Evolutionary conservation across 2,113 vertebrate species (phyloP).

Genomic region (Leucopsar rothschildi): DNA sequence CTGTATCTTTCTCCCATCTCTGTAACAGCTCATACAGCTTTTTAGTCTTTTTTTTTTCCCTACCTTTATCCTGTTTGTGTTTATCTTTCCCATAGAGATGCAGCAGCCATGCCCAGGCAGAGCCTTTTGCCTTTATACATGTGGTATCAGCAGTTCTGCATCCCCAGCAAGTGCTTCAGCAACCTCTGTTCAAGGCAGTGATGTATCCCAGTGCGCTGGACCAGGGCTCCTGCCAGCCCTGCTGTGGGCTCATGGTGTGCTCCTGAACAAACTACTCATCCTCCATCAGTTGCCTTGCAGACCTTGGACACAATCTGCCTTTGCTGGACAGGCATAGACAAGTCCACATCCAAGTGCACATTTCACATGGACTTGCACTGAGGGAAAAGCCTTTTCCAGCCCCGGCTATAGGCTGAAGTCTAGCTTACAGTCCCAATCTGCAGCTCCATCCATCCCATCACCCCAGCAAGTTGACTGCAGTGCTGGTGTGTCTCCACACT

Average conservation of each 20-base stretch:
- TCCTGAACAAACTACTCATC: background rate
- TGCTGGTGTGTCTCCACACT: background rate
- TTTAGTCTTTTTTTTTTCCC: background rate
- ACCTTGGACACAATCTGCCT: fast-evolving
- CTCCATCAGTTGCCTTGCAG: background rate
- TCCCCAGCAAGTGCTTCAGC: background rate
- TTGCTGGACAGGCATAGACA: fast-evolving
- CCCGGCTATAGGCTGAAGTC: background rate
- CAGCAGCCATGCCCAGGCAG: background rate
- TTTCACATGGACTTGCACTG: background rate
- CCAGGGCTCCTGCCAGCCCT: background rate
- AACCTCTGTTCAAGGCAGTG: background rate
- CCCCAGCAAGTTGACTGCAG: background rate
- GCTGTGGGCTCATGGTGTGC: fast-evolving
- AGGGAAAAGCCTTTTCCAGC: background rate
- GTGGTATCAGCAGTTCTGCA: background rate
- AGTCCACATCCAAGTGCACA: background rate
- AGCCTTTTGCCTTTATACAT: background rate
- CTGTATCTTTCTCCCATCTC: background rate
- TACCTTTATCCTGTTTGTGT: background rate
- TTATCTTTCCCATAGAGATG: background rate
- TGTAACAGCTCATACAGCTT: background rate
- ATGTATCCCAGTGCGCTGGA: fast-evolving
- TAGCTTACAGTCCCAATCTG: fast-evolving
- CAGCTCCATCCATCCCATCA: background rate